Evolutionary conservation across 1,140 invertebrate species (phyloP).

Genomic region (Theocolax elegans): DNA sequence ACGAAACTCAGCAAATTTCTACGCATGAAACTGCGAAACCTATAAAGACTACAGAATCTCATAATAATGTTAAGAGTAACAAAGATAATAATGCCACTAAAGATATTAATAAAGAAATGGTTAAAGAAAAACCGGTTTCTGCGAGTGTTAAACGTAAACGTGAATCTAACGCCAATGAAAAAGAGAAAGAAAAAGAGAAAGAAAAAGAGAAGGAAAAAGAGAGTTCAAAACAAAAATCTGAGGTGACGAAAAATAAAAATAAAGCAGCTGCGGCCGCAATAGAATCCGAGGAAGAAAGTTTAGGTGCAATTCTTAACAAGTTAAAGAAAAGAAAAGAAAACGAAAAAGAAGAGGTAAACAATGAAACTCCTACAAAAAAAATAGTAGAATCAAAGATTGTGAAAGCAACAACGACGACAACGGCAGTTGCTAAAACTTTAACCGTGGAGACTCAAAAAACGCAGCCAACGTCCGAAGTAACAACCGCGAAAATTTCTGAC

Average conservation of each 20-base stretch:
- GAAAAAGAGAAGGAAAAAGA: constrained; percentile 43
- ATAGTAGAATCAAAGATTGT: constrained; percentile 1
- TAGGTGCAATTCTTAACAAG: constrained; percentile 54
- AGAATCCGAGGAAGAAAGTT: constrained; percentile 59
- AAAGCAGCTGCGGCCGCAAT: neutral
- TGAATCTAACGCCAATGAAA: constrained; percentile 40
- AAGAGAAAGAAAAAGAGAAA: constrained; percentile 46
- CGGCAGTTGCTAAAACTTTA: neutral
- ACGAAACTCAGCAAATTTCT: neutral
- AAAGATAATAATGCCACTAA: constrained; percentile 25
- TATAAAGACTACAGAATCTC: constrained; percentile 13
- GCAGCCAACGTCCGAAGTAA: neutral
- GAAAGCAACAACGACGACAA: constrained; percentile 12
- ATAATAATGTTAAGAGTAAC: constrained; percentile 32
- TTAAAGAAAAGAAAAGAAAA: constrained; percentile 55
- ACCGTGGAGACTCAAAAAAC: neutral
- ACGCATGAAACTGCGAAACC: constrained; percentile 32
- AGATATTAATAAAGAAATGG: constrained; percentile 14
- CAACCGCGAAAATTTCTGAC: constrained; percentile 58
- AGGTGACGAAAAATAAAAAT: constrained; percentile 30
- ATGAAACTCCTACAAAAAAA: neutral
- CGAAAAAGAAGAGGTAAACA: constrained; percentile 35
- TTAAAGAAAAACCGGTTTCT: constrained; percentile 37
- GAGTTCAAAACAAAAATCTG: constrained; percentile 7
- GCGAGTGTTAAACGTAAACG: constrained; percentile 38